Percentiles rank a stretch among this genome's conserved stretches.
phyloP scores from a whole-genome alignment of 2,113 vertebrate genomes.

The Pedetes capensis region DNA sequence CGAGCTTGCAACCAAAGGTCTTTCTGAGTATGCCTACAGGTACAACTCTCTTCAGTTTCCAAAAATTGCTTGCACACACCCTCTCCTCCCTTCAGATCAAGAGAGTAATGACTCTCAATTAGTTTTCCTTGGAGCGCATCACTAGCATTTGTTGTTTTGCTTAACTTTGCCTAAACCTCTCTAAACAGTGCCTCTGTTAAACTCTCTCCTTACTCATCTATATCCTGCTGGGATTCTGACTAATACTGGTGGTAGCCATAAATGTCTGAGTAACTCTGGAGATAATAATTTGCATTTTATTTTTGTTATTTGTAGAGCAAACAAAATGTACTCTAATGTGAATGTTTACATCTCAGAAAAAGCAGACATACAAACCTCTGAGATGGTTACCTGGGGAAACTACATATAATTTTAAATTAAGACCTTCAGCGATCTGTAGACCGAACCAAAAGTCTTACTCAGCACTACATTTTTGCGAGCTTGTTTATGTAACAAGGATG shows the following conservation, averaged over 20 bases:
- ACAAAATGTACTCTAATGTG: background rate
- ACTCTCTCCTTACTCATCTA: background rate
- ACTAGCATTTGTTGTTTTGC: slow-evolving; percentile 4
- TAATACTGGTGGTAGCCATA: background rate
- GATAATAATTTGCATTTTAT: slow-evolving; percentile 26
- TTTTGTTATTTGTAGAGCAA: background rate
- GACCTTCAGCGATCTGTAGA: background rate
- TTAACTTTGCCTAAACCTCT: background rate
- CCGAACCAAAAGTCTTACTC: slow-evolving; percentile 28
- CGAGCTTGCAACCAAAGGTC: background rate
- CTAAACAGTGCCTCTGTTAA: background rate
- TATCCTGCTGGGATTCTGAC: background rate
- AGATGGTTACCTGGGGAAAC: background rate
- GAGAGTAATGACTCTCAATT: background rate
- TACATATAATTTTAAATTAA: slow-evolving; percentile 7
- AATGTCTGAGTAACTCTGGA: background rate
- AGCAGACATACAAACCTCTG: background rate
- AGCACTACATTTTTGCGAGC: slow-evolving; percentile 12
- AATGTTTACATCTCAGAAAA: slow-evolving; percentile 7
- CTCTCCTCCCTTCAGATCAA: background rate
- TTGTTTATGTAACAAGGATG: slow-evolving; percentile 46
- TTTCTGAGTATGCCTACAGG: background rate
- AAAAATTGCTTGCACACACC: background rate
- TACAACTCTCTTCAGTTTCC: background rate
- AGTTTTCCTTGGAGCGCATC: background rate